phyloP scores from a whole-genome alignment of 1,140 invertebrate species.

The Dinoponera quadriceps region DNA sequence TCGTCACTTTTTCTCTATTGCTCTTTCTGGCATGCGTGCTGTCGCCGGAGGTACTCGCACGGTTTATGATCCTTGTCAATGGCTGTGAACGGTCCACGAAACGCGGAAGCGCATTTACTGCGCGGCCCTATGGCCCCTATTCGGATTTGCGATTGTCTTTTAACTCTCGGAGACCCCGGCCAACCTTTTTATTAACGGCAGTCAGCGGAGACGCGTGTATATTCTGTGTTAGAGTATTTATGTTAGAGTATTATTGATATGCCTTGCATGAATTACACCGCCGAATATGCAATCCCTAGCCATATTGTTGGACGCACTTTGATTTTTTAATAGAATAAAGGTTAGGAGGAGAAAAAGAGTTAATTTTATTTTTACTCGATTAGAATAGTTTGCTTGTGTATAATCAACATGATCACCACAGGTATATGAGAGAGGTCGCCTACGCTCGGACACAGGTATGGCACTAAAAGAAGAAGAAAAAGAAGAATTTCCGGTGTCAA shows the following conservation, averaged over 20 bases:
- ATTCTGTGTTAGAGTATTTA: background rate
- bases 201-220: background rate
- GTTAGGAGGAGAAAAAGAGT: no score
- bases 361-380: no score
- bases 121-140: conserved; percentile 41
- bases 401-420: no score
- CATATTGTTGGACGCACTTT: no score
- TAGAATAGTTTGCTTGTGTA: no score
- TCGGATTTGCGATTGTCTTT: conserved; percentile 32
- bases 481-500: background rate
- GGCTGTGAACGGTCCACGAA: conserved; percentile 49
- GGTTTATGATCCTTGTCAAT: conserved; percentile 61
- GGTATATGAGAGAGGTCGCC: no score
- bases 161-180: conserved; percentile 21
- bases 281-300: no score
- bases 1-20: background rate
- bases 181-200: conserved; percentile 6
- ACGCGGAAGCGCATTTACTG: conserved; percentile 59
- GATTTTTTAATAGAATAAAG: no score
- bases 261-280: no score
- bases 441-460: no score
- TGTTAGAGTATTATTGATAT: conserved; percentile 37
- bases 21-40: conserved; percentile 3
- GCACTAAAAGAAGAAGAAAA: no score
- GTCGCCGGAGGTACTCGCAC: conserved; percentile 34